Evolutionary conservation across 2,113 vertebrate species (phyloP).

Genomic region (Cephalopterus ornatus): DNA sequence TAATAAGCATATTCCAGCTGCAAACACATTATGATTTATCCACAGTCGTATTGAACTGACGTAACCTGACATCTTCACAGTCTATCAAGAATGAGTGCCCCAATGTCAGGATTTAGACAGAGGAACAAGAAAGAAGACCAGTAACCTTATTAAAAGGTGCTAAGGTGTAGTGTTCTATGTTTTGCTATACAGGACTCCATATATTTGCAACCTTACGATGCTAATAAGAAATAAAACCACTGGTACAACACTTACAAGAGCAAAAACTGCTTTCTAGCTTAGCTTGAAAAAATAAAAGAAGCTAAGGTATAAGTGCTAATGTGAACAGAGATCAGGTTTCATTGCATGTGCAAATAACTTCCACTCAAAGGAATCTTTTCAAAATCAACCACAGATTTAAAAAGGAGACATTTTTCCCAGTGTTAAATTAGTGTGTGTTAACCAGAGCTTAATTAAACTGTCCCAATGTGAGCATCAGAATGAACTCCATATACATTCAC

Average conservation of each 20-base stretch:
- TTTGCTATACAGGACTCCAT: neutral
- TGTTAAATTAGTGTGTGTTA: neutral
- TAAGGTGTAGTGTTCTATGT: neutral
- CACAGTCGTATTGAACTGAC: neutral
- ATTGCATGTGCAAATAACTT: neutral
- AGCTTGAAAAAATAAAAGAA: neutral
- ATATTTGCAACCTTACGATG: neutral
- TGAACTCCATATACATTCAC: neutral
- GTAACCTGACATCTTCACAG: neutral
- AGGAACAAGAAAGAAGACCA: neutral
- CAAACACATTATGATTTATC: neutral
- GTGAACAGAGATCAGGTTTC: neutral
- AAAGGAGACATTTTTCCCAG: neutral
- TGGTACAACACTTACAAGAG: neutral
- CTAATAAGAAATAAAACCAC: neutral
- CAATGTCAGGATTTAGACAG: neutral
- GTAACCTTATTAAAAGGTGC: neutral
- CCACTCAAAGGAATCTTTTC: neutral
- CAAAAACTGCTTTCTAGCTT: neutral
- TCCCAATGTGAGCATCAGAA: neutral
- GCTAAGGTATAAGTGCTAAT: neutral
- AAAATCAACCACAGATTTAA: neutral
- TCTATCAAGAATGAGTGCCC: neutral
- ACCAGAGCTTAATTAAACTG: neutral
- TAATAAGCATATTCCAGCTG: neutral